Evolutionary conservation across 2,888 invertebrate species (phyloP), one percentile per base, ranked within the genome.

Genomic region (Epicampocera succincta): DNA sequence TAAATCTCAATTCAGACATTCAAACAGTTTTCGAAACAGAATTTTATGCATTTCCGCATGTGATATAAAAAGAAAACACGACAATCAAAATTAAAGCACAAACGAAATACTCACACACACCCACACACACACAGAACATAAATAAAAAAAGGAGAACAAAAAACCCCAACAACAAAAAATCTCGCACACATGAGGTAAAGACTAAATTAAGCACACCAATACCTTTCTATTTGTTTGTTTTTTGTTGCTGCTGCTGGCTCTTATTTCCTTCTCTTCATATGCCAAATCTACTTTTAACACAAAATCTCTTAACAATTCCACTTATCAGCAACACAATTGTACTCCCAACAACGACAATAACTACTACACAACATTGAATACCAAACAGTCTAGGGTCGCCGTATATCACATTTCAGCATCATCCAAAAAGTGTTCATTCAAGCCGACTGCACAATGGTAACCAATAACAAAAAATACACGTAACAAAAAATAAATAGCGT

Each of bases 11-110:
- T 25, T 54, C 54, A 52, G 46, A 50, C 69, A 40, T 25, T 54
- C 54, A 52, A 54, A 50, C 69, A 74, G 44, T 44, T 73, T 48
- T 46, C 61, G 21, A 21, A 21, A 38, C 0, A 52, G 21, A 78
- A 60, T 74, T 75, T 66, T 78, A 78, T 82, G 82, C 78, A 82
- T 78, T 82, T 82, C 82, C 82, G 78, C 61, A 65, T 65, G 65
- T 66, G 15, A 75, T 50, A 75, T 42, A 25, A 69, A 60, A 25
- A 54, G 38, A 52, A 54, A 21, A 65, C 77, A 33, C 58, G 74
- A 66, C 74, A 82, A 82, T 82, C 69, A 74, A 74, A 74, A 74
- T 82, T 78, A 74, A 73, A 71, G 69, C 48, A 48, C 60, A 69
- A 77, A 17, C 9, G 38, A 65, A 50, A 25, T 50, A 61, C 68